phyloP scores from a whole-genome alignment of 2,113 vertebrate genomes.

The Chascanopsetta lugubris region DNA sequence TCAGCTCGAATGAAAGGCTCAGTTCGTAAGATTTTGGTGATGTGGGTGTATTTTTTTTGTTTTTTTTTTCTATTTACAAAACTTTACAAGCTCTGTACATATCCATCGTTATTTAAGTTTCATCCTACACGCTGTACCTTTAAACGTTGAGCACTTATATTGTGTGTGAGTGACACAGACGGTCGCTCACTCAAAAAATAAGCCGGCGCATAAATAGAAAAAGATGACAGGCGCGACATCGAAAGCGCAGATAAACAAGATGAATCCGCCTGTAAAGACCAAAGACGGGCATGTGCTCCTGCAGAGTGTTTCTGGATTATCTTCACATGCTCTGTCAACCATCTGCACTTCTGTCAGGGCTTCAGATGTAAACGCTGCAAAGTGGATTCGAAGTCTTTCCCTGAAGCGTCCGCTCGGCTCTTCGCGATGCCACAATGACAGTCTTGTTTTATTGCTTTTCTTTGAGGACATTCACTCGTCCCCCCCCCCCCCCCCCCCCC shows the following conservation, averaged over 20 bases:
- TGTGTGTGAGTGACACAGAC: no score
- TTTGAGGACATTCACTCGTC: slow-evolving; percentile 77
- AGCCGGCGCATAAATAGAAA: slow-evolving; percentile 20
- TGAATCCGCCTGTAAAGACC: slow-evolving; percentile 27
- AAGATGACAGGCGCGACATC: slow-evolving; percentile 23
- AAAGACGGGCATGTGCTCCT: slow-evolving; percentile 30
- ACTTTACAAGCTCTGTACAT: no score
- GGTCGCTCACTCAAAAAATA: background rate
- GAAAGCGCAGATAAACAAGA: slow-evolving; percentile 42
- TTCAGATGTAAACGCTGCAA: slow-evolving; percentile 58
- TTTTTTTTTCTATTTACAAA: no score
- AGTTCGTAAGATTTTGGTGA: no score
- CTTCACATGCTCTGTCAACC: slow-evolving; percentile 54
- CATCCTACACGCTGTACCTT: no score
- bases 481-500: no score
- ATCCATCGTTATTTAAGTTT: no score
- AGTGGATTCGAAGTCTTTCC: slow-evolving; percentile 57
- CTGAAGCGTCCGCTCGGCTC: slow-evolving; percentile 61
- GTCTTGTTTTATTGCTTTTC: slow-evolving; percentile 77
- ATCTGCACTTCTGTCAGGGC: slow-evolving; percentile 58
- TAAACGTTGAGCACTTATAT: no score
- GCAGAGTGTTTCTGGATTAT: slow-evolving; percentile 58
- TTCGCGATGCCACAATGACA: slow-evolving; percentile 76
- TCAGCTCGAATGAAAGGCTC: background rate
- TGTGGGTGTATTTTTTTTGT: no score